phyloP scores from a whole-genome alignment of 2,113 vertebrate species.

The Gnathonemus longibarbis region DNA sequence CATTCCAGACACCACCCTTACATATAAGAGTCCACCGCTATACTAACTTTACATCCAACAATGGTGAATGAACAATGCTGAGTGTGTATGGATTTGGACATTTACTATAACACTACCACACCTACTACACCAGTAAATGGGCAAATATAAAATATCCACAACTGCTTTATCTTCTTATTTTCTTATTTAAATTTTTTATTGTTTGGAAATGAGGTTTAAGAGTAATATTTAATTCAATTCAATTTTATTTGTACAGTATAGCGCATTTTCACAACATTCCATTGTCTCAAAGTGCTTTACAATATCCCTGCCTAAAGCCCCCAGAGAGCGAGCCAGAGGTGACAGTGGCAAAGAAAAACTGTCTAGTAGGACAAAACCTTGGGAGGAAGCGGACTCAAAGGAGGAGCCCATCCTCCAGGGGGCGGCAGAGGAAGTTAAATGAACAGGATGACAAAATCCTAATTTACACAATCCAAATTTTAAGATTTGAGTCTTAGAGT shows the following conservation, averaged over 20 bases:
- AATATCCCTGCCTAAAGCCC: no score
- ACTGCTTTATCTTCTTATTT: not conserved
- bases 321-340: not conserved
- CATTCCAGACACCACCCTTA: slow-evolving; percentile 18
- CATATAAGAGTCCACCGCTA: slow-evolving; percentile 40
- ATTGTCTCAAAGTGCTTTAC: no score
- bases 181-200: not conserved
- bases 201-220: not conserved
- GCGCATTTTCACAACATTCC: not conserved
- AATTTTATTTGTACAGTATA: not conserved
- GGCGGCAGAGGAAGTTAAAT: no score
- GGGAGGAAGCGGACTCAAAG: not conserved
- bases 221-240: not conserved
- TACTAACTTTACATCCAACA: slow-evolving; percentile 45
- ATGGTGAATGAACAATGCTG: slow-evolving; percentile 46
- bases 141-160: not conserved
- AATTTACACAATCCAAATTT: not conserved
- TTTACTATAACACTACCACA: not conserved
- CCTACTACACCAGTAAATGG: not conserved
- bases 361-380: not conserved
- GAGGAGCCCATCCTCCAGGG: no score
- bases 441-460: not conserved
- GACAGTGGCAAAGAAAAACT: not conserved
- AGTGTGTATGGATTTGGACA: slow-evolving; percentile 7
- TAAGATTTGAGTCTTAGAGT: no score